A percentile compares a stretch with the other conserved stretches of the same genome.
Evolutionary conservation across 2,888 invertebrate species (phyloP).

Genomic region (Acrobasis consociella): DNA sequence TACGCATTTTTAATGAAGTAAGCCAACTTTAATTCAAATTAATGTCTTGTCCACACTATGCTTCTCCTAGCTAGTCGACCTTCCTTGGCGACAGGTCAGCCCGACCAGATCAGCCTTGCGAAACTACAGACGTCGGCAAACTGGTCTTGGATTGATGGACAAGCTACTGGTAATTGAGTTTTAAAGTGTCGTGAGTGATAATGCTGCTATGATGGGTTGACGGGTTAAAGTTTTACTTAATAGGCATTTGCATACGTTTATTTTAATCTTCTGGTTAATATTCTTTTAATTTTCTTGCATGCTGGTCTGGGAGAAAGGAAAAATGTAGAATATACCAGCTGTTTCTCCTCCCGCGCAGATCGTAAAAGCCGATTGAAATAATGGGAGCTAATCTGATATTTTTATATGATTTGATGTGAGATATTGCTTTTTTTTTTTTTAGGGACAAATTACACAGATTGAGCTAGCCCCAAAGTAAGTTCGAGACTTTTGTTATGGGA

Average conservation of each 20-base stretch:
- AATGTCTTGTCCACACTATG: constrained; percentile 1
- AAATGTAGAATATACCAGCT: too few species aligned
- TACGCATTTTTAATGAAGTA: too few species aligned
- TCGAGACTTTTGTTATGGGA: too few species aligned
- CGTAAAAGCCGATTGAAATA: too few species aligned
- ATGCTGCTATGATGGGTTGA: constrained; percentile 2
- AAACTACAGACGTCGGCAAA: constrained; percentile 32
- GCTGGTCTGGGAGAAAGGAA: too few species aligned
- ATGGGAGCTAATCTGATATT: too few species aligned
- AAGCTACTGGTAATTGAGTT: constrained; percentile 12
- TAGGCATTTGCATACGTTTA: not conserved
- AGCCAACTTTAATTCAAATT: not conserved
- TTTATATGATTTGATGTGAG: too few species aligned
- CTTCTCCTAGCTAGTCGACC: constrained; percentile 52
- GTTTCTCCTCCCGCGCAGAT: too few species aligned
- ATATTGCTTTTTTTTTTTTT: too few species aligned
- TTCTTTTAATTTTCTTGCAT: too few species aligned
- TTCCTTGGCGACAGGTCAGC: constrained; percentile 74
- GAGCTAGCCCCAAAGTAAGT: too few species aligned
- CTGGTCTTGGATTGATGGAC: constrained; percentile 26
- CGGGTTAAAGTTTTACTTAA: not conserved
- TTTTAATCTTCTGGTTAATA: not conserved
- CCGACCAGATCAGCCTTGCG: constrained; percentile 41
- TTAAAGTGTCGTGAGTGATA: constrained; percentile 18
- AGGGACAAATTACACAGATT: too few species aligned